Percentiles rank a stretch among this genome's conserved stretches.
Conservation (phyloP, 1,140 invertebrate genomes). For the Geopemphigus sp. region DNA sequence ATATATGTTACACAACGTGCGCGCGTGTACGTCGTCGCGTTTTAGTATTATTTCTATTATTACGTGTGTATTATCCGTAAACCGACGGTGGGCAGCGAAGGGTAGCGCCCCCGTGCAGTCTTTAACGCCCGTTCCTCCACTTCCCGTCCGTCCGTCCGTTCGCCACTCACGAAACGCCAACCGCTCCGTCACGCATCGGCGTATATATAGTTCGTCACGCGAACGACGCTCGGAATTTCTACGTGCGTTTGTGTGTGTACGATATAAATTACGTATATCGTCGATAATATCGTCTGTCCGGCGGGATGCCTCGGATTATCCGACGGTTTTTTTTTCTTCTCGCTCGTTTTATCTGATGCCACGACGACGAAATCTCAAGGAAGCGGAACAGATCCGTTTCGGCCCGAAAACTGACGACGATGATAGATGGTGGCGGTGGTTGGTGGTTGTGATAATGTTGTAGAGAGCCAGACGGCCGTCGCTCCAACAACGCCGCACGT, state of each 20-base stretch:
- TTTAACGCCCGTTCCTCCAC: too few relatives aligned
- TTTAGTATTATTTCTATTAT: too few relatives aligned
- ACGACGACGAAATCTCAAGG: neutral
- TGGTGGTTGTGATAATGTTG: too few relatives aligned
- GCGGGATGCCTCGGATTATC: conserved; percentile 42
- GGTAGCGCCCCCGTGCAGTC: conserved; percentile 14
- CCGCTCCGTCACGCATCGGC: conserved; percentile 35
- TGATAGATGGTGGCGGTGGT: too few relatives aligned
- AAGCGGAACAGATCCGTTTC: neutral
- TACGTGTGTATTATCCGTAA: conserved; percentile 5
- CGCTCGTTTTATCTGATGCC: neutral
- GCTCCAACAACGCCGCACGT: too few relatives aligned
- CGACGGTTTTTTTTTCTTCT: neutral
- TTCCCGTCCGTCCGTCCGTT: too few relatives aligned
- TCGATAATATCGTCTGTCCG: conserved; percentile 42
- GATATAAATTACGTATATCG: conserved; percentile 33
- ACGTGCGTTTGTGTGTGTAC: neutral
- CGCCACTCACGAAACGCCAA: neutral
- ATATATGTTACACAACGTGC: too few relatives aligned
- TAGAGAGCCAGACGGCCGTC: too few relatives aligned
- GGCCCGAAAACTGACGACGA: neutral
- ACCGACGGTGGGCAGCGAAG: neutral
- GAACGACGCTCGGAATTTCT: conserved; percentile 28
- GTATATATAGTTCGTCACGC: conserved; percentile 46
- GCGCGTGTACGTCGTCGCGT: neutral